Percentiles rank a stretch among this genome's conserved stretches.
Evolutionary conservation across 2,113 vertebrate genomes (phyloP).

Genomic region (Thamnophis sirtalis): DNA sequence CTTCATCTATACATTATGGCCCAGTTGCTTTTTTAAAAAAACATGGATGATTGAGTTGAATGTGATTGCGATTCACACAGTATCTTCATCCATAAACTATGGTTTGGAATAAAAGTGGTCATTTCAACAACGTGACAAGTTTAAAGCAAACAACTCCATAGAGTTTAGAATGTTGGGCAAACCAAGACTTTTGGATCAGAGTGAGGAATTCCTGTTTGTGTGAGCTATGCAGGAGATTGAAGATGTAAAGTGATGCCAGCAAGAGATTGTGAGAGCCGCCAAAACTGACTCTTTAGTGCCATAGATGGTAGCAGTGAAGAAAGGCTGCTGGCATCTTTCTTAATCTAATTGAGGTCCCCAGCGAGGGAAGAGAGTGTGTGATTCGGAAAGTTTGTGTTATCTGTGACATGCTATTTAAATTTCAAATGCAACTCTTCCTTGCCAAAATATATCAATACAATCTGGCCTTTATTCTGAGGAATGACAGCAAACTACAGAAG

Average conservation of each 20-base stretch:
- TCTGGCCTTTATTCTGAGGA: neutral
- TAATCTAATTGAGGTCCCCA: neutral
- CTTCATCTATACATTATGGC: neutral
- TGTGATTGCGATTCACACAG: neutral
- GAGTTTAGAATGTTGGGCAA: neutral
- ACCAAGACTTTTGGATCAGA: neutral
- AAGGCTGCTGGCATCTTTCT: neutral
- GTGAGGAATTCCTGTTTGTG: neutral
- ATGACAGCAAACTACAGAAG: neutral
- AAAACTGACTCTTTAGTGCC: neutral
- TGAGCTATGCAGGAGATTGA: neutral
- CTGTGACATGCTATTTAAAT: neutral
- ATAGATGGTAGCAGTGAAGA: neutral
- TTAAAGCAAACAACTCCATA: neutral
- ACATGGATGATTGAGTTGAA: neutral
- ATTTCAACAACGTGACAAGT: neutral
- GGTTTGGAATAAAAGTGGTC: neutral
- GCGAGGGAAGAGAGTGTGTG: neutral
- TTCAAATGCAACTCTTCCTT: neutral
- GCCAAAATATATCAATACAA: neutral
- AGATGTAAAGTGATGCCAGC: neutral
- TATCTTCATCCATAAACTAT: neutral
- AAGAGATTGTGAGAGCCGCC: neutral
- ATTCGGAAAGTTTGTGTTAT: neutral
- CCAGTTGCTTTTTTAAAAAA: neutral